Evolutionary conservation across 2,113 vertebrate species (phyloP).

Genomic region (Helogale parvula): DNA sequence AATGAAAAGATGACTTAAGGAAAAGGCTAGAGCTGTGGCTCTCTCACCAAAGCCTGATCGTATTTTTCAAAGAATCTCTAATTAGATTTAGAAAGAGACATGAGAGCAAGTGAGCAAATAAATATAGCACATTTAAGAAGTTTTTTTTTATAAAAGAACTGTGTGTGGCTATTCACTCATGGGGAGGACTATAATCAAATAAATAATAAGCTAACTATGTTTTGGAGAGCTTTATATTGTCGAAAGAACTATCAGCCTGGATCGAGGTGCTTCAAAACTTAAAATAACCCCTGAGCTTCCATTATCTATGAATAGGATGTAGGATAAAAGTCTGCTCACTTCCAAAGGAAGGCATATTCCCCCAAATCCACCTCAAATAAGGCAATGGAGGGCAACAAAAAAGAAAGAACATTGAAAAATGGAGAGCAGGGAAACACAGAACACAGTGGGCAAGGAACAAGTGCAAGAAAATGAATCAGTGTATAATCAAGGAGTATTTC

Average conservation of each 20-base stretch:
- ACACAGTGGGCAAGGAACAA: neutral
- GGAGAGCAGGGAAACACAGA: neutral
- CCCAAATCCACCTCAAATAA: neutral
- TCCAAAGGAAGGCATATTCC: neutral
- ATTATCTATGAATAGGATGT: neutral
- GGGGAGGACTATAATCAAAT: conserved; percentile 9
- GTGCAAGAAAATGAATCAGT: neutral
- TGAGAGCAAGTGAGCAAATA: neutral
- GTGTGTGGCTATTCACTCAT: neutral
- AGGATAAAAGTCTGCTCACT: neutral
- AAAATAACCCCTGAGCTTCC: neutral
- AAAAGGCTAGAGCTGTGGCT: neutral
- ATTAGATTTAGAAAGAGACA: neutral
- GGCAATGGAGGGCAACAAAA: neutral
- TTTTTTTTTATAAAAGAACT: neutral
- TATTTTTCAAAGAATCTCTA: neutral
- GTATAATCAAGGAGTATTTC: neutral
- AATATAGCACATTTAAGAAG: neutral
- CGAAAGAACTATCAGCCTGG: neutral
- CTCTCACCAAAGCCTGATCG: neutral
- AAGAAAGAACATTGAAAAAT: neutral
- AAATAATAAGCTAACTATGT: neutral
- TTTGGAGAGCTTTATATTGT: neutral
- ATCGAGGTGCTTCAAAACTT: neutral
- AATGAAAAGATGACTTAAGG: neutral